Percentiles rank a stretch among this genome's conserved stretches.
phyloP scores from a whole-genome alignment of 2,797 vertebrate genomes.

The Sebastes hubbsi region DNA sequence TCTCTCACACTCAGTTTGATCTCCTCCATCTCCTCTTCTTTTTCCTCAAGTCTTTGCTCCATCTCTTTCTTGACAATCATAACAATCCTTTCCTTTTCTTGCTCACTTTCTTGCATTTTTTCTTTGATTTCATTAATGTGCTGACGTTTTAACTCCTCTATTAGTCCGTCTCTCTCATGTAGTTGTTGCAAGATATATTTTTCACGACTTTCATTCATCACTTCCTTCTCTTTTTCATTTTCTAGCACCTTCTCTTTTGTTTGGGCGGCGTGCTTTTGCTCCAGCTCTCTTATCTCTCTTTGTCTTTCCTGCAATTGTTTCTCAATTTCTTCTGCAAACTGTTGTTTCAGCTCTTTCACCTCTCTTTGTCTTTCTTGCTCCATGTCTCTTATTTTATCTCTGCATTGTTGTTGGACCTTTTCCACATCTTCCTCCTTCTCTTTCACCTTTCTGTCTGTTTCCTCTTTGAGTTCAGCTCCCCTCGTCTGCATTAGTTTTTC shows the following conservation, averaged over 20 bases:
- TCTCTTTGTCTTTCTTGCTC: constrained; percentile 36
- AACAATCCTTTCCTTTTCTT: constrained; percentile 1
- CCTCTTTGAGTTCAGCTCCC: constrained; percentile 8
- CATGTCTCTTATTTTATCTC: background rate
- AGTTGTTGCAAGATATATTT: background rate
- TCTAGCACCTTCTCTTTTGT: background rate
- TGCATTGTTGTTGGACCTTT: background rate
- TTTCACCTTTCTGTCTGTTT: constrained; percentile 28
- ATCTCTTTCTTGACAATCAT: background rate
- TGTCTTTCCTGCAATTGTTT: constrained; percentile 31
- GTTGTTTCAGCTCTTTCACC: constrained; percentile 6
- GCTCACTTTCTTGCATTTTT: background rate
- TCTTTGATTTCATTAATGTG: background rate
- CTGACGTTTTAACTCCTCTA: constrained; percentile 29
- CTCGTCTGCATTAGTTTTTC: constrained; percentile 13
- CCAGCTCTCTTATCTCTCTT: constrained; percentile 26
- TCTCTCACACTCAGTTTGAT: background rate
- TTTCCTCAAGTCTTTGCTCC: background rate
- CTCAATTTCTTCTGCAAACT: constrained; percentile 25
- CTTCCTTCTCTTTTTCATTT: constrained; percentile 17
- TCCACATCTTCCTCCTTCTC: constrained; percentile 36
- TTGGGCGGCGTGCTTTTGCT: background rate
- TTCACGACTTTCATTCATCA: constrained; percentile 5
- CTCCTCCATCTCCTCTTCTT: background rate
- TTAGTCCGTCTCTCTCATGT: constrained; percentile 19